Percentiles rank a stretch among this genome's conserved stretches.
phyloP scores from a whole-genome alignment of 2,888 invertebrate species.

The Aradus depressus region DNA sequence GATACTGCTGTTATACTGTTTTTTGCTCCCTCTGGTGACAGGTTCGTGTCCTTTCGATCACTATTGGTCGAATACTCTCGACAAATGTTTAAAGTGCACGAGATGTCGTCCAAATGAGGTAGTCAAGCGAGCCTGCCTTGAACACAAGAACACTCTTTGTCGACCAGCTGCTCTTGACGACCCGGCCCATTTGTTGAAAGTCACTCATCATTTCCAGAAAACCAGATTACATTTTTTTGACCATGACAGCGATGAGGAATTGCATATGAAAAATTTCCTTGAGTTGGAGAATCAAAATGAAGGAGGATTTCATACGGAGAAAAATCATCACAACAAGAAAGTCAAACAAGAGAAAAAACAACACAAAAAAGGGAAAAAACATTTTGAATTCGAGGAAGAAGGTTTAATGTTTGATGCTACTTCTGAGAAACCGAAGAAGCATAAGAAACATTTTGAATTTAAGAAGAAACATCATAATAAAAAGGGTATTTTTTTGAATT shows the following conservation, averaged over 20 bases:
- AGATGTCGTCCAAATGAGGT: slow-evolving; percentile 10
- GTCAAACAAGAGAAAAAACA: slow-evolving; percentile 9
- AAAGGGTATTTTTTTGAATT: background rate
- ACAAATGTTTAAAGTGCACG: slow-evolving; percentile 7
- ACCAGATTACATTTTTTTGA: slow-evolving; percentile 10
- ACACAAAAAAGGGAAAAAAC: slow-evolving; percentile 9
- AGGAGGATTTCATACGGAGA: slow-evolving; percentile 8
- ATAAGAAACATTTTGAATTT: slow-evolving; percentile 20
- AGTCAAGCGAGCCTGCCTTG: background rate
- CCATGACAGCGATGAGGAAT: background rate
- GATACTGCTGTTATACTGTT: background rate
- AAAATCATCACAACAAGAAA: slow-evolving; percentile 2
- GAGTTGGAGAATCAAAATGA: background rate
- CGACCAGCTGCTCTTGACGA: background rate
- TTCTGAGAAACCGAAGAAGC: slow-evolving; percentile 14
- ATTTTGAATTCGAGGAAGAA: slow-evolving; percentile 9
- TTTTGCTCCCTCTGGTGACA: background rate
- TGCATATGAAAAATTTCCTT: background rate
- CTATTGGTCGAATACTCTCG: background rate
- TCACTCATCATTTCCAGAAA: slow-evolving; percentile 5
- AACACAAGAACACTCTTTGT: background rate
- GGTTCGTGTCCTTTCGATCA: slow-evolving; percentile 1
- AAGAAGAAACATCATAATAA: slow-evolving; percentile 6
- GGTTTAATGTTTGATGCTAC: background rate
- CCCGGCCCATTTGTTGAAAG: no score